phyloP scores from a whole-genome alignment of 2,888 invertebrate species.

The Stegophylla sp. region DNA sequence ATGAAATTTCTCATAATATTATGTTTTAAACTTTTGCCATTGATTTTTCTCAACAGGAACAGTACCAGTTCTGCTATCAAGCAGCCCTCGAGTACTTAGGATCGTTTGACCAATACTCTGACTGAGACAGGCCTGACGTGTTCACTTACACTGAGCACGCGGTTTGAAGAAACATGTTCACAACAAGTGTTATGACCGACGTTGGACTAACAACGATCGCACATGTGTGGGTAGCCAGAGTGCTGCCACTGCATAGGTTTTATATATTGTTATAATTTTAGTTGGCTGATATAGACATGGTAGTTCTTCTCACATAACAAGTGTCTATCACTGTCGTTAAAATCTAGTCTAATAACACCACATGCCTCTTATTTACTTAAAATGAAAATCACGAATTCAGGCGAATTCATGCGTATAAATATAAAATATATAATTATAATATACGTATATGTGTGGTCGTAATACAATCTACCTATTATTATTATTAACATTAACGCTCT shows the following conservation, averaged over 20 bases:
- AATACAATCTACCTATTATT: neutral
- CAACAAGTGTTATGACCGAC: neutral
- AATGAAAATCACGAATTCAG: neutral
- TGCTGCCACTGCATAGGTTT: conserved; percentile 1
- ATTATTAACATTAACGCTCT: neutral
- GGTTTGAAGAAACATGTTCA: conserved; percentile 11
- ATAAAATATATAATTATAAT: neutral
- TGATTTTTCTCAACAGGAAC: conserved; percentile 74
- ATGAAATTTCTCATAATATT: no score
- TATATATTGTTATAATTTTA: conserved; percentile 35
- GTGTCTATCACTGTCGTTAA: conserved; percentile 8
- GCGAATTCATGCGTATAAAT: neutral
- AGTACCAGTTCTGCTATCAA: conserved; percentile 99
- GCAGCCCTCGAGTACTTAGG: conserved; percentile 98
- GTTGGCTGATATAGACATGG: conserved; percentile 19
- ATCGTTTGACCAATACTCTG: conserved; percentile 95
- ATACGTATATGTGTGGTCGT: neutral
- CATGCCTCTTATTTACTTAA: neutral
- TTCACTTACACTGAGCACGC: conserved; percentile 58
- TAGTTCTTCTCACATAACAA: conserved; percentile 1
- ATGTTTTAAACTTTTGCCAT: neutral
- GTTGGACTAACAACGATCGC: neutral
- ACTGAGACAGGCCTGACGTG: conserved; percentile 68
- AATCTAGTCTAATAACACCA: conserved; percentile 42
- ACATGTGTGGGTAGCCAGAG: neutral